A percentile compares a stretch with the other conserved stretches of the same genome.
phyloP scores from a whole-genome alignment of 64 coral and sea anemone genomes.

The Porites lutea region DNA sequence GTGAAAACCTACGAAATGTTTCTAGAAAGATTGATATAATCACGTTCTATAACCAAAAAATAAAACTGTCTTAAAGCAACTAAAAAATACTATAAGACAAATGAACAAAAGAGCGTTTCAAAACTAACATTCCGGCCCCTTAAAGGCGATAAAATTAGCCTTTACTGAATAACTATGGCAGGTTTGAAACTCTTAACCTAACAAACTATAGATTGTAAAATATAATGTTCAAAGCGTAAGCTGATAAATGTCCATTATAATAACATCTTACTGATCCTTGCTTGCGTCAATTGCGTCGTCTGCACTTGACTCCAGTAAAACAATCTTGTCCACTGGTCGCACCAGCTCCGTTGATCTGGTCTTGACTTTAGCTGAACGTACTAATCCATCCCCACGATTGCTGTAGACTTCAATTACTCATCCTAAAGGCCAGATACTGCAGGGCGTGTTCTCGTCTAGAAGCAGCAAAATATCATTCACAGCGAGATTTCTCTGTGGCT shows the following conservation, averaged over 20 bases:
- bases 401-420: neutral
- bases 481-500: neutral
- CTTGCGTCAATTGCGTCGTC: neutral
- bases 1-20: too few relatives aligned
- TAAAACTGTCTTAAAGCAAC: too few relatives aligned
- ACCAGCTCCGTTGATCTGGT: neutral
- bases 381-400: neutral
- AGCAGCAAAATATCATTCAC: neutral
- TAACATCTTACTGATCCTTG: neutral
- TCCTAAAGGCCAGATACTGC: neutral
- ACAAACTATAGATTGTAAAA: neutral
- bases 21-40: too few relatives aligned
- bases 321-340: constrained; percentile 9
- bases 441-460: neutral
- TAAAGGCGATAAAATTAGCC: neutral
- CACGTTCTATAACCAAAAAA: too few relatives aligned
- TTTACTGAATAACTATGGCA: neutral
- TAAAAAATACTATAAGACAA: too few relatives aligned
- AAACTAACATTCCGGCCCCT: neutral
- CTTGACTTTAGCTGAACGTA: constrained; percentile 3
- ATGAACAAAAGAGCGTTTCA: too few relatives aligned
- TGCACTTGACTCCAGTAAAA: neutral
- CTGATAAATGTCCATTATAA: neutral
- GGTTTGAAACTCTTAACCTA: neutral
- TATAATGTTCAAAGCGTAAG: neutral